These are phyloP conservation scores for Xyrauchen texanus DNA, from an alignment of 2,113 vertebrate species.

Conservation along the genomic window DNA sequence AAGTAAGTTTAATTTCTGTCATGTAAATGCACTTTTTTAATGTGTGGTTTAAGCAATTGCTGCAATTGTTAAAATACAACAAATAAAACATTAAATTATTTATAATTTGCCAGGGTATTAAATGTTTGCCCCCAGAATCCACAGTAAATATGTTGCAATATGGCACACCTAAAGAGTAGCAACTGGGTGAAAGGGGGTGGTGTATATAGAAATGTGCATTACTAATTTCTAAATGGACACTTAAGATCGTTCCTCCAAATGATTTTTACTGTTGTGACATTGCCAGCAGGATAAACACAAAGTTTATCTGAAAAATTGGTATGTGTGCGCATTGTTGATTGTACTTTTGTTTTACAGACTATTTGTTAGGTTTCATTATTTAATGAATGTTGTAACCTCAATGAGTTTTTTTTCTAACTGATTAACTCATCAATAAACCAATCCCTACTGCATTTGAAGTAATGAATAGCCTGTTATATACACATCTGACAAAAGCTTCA, in stretches of 20 bases:
- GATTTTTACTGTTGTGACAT: neutral
- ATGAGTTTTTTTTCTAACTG: slow-evolving; percentile 6
- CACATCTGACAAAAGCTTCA: too few species aligned
- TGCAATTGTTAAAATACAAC: slow-evolving; percentile 12
- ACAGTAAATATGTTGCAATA: slow-evolving; percentile 15
- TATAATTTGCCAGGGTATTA: slow-evolving; percentile 6
- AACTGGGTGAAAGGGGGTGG: neutral
- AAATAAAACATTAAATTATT: neutral
- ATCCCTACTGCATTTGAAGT: neutral
- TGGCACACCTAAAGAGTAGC: neutral
- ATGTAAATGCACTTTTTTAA: slow-evolving; percentile 21
- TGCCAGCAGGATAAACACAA: neutral
- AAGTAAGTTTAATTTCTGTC: slow-evolving; percentile 11
- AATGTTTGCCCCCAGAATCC: neutral
- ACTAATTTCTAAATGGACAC: neutral
- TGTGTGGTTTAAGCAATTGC: slow-evolving; percentile 3
- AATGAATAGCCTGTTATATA: neutral
- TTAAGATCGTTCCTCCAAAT: neutral
- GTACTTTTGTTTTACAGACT: neutral
- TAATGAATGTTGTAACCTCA: neutral
- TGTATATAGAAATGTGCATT: neutral
- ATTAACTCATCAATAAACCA: slow-evolving; percentile 24
- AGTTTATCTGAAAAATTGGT: neutral
- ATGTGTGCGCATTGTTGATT: neutral
- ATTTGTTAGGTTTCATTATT: neutral